Evolutionary conservation across 2,888 invertebrate species (phyloP).

Genomic region (Dolichomitus sp.): DNA sequence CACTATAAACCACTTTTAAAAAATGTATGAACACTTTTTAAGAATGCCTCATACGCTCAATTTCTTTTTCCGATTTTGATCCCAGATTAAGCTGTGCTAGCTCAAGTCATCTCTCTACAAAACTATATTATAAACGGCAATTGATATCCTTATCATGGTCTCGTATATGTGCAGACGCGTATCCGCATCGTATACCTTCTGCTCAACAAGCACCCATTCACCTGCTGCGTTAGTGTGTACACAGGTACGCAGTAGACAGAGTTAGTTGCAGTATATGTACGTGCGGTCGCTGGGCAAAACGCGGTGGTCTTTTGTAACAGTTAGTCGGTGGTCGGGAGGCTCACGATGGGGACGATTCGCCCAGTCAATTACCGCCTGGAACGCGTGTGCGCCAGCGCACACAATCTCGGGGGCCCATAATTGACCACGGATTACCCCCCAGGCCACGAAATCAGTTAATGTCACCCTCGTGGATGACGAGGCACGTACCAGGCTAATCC

Average conservation of each 20-base stretch:
- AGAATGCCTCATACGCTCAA: too few species aligned
- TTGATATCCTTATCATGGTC: conserved; percentile 20
- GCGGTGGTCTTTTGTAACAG: conserved; percentile 75
- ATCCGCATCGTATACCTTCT: neutral
- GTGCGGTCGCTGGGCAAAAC: conserved; percentile 54
- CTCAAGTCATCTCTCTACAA: neutral
- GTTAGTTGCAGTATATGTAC: conserved; percentile 19
- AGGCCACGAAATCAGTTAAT: conserved; percentile 79
- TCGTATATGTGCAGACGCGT: neutral
- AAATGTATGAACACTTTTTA: too few species aligned
- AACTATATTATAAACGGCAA: conserved; percentile 5
- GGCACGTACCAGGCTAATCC: conserved; percentile 71
- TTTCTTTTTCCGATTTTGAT: too few species aligned
- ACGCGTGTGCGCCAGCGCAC: conserved; percentile 66
- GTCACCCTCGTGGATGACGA: conserved; percentile 75
- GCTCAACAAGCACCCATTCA: neutral
- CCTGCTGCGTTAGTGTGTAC: conserved; percentile 4
- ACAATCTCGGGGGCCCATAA: conserved; percentile 75
- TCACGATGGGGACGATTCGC: conserved; percentile 69
- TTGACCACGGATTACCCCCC: conserved; percentile 77
- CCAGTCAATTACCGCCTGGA: conserved; percentile 75
- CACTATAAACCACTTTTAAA: too few species aligned
- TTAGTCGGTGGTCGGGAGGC: conserved; percentile 76
- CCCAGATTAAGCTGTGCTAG: too few species aligned
- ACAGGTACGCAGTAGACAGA: neutral